Conservation (phyloP, 2,113 vertebrate species). For the Falcunculus frontatus region DNA sequence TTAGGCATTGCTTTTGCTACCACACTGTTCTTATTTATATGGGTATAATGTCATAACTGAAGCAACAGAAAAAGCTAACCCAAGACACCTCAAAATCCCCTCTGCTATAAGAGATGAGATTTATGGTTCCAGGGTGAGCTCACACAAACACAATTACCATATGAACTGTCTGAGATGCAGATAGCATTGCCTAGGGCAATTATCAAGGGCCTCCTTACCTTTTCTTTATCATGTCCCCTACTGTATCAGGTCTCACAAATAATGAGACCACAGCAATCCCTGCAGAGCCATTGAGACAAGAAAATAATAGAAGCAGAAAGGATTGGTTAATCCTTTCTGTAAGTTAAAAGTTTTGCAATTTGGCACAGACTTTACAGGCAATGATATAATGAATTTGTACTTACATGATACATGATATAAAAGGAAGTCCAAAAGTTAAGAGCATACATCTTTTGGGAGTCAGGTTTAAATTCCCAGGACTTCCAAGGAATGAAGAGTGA, state of each 20-base stretch:
- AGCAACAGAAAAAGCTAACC: background rate
- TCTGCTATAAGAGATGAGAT: background rate
- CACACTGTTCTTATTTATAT: constrained; percentile 17
- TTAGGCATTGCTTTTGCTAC: background rate
- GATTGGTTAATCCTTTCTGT: constrained; percentile 52
- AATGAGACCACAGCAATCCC: constrained; percentile 59
- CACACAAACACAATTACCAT: constrained; percentile 46
- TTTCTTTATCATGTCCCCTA: constrained; percentile 53
- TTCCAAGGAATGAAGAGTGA: constrained; percentile 34
- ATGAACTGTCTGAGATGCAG: constrained; percentile 46
- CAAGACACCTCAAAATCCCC: constrained; percentile 12
- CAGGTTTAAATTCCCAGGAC: constrained; percentile 43
- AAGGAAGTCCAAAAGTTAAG: constrained; percentile 61
- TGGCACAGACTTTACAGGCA: constrained; percentile 46
- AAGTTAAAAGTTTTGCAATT: constrained; percentile 54
- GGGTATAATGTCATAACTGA: constrained; percentile 20
- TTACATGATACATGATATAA: constrained; percentile 65
- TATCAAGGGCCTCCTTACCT: constrained; percentile 63
- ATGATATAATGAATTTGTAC: constrained; percentile 49
- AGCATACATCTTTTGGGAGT: constrained; percentile 37
- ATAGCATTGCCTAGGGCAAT: constrained; percentile 42
- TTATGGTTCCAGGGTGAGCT: constrained; percentile 38
- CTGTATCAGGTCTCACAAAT: constrained; percentile 59
- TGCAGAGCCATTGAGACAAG: constrained; percentile 43
- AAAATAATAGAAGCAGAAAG: constrained; percentile 58